Evolutionary conservation across 1,140 invertebrate genomes (phyloP).

Genomic region (Phymastichus coffea): DNA sequence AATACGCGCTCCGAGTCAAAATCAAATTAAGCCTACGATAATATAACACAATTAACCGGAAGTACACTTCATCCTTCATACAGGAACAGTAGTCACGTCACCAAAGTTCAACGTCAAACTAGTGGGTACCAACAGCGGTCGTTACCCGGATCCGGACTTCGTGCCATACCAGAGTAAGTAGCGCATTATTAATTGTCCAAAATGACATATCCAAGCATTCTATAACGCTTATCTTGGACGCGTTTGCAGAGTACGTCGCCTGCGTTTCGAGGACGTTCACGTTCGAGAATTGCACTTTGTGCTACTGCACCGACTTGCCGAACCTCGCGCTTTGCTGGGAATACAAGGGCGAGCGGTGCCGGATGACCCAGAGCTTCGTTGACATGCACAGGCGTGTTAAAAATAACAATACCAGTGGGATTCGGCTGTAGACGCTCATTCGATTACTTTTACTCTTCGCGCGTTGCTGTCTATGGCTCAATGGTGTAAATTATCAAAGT

Average conservation of each 20-base stretch:
- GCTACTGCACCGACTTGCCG: slow-evolving; percentile 21
- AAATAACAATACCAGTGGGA: slow-evolving; percentile 13
- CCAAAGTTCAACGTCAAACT: too few relatives aligned
- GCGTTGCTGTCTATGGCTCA: too few relatives aligned
- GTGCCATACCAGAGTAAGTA: slow-evolving; percentile 14
- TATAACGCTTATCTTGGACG: not conserved
- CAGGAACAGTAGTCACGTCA: too few relatives aligned
- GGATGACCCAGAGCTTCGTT: slow-evolving; percentile 3
- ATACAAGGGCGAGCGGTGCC: slow-evolving; percentile 10
- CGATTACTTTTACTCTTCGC: not conserved
- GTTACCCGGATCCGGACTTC: too few relatives aligned
- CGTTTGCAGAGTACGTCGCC: slow-evolving; percentile 1
- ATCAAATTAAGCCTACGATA: too few relatives aligned
- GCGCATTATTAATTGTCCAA: too few relatives aligned
- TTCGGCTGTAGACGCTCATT: not conserved
- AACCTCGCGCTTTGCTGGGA: slow-evolving; percentile 17
- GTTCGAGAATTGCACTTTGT: slow-evolving; percentile 8
- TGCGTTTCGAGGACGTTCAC: slow-evolving; percentile 15
- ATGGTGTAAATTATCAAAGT: too few relatives aligned
- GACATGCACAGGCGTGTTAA: slow-evolving; percentile 4
- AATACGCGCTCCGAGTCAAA: too few relatives aligned
- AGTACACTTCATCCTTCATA: too few relatives aligned
- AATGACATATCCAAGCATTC: too few relatives aligned
- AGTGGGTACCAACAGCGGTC: too few relatives aligned
- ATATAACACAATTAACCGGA: too few relatives aligned